These are phyloP conservation scores for Lanius collurio DNA, from an alignment of 2,113 vertebrate species.

Conservation along the genomic window DNA sequence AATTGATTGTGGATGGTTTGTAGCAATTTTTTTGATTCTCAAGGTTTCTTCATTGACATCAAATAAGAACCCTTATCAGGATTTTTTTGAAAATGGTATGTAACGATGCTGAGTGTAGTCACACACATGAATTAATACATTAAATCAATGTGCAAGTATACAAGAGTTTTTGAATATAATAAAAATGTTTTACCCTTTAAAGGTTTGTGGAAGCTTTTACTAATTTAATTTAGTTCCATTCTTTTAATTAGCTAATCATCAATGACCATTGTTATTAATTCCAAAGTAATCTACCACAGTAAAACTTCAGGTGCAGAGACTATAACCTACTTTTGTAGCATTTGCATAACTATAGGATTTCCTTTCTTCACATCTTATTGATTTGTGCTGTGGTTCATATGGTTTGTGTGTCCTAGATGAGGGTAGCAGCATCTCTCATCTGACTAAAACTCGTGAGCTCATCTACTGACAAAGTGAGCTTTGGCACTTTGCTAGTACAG, in stretches of 20 bases:
- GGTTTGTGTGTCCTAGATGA: neutral
- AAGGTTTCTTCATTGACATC: neutral
- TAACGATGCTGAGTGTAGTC: neutral
- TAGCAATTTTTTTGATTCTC: neutral
- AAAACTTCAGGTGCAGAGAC: neutral
- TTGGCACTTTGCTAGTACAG: neutral
- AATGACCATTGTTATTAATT: neutral
- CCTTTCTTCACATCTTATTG: neutral
- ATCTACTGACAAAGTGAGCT: neutral
- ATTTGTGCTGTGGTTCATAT: accelerated
- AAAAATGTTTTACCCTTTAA: neutral
- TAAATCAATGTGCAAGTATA: neutral
- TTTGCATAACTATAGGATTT: neutral
- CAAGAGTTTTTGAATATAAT: neutral
- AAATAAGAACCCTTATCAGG: neutral
- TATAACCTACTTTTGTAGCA: neutral
- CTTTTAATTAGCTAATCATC: neutral
- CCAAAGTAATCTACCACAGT: neutral
- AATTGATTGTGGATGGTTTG: neutral
- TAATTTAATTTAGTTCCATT: neutral
- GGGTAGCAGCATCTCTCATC: neutral
- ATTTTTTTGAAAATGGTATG: neutral
- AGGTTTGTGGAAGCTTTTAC: neutral
- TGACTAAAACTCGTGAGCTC: neutral
- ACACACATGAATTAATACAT: neutral